Evolutionary conservation across 2,797 vertebrate species (phyloP).

Genomic region (Neosalanx taihuensis): DNA sequence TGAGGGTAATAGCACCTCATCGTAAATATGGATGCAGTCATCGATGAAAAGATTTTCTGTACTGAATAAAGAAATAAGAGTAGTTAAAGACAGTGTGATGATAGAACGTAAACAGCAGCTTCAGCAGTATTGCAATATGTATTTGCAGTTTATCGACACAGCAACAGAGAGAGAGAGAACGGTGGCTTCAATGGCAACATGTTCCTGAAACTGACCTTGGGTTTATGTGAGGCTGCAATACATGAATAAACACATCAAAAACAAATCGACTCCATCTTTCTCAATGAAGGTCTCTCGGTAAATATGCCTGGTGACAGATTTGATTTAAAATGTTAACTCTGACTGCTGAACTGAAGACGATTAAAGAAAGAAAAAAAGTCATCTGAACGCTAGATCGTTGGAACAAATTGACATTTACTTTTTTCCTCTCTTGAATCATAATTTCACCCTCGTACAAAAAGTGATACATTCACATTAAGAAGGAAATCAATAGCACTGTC

Average conservation of each 20-base stretch:
- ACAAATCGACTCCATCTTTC: constrained; percentile 68
- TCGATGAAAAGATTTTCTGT: not conserved
- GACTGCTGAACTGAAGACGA: constrained; percentile 61
- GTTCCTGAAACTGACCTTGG: constrained; percentile 43
- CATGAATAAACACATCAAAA: constrained; percentile 65
- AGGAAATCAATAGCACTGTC: constrained; percentile 67
- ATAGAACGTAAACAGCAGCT: not conserved
- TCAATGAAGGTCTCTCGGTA: constrained; percentile 62
- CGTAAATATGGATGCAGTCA: not conserved
- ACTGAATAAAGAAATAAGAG: not conserved
- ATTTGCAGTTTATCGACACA: not conserved
- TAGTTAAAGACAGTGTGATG: not conserved
- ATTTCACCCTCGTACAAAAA: constrained; percentile 73
- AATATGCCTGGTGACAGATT: constrained; percentile 54
- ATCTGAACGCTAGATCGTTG: constrained; percentile 66
- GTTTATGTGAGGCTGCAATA: constrained; percentile 58
- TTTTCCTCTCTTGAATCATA: constrained; percentile 72
- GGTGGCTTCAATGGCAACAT: not conserved
- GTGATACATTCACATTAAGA: constrained; percentile 75
- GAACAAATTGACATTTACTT: constrained; percentile 71
- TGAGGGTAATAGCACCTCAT: not conserved
- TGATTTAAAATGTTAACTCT: constrained; percentile 66
- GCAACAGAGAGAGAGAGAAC: not conserved
- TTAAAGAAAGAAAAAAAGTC: constrained; percentile 68
- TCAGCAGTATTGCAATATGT: not conserved